Conservation (phyloP, 2,797 vertebrate genomes). For the Nannoperca australis region DNA sequence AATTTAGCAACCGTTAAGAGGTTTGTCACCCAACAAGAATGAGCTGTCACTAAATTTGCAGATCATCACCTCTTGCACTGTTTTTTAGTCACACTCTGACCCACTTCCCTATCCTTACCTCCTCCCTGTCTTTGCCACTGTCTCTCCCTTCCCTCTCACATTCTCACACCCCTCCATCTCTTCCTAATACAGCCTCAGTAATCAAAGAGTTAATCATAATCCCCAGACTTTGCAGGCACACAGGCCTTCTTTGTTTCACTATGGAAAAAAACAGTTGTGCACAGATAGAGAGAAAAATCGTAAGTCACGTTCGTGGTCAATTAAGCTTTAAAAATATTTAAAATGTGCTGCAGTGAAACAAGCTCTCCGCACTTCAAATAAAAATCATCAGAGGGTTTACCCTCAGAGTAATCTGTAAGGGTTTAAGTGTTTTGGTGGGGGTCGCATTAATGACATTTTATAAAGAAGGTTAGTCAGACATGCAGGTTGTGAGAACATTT, state of each 20-base stretch:
- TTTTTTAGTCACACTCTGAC: not conserved
- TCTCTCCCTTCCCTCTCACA: not conserved
- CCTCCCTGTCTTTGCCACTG: slow-evolving; percentile 10
- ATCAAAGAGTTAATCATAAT: slow-evolving; percentile 75
- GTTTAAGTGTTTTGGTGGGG: slow-evolving; percentile 68
- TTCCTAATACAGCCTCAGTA: slow-evolving; percentile 33
- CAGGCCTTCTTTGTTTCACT: slow-evolving; percentile 69
- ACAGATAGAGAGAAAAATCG: slow-evolving; percentile 59
- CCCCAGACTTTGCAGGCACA: slow-evolving; percentile 58
- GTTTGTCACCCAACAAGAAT: slow-evolving; percentile 5
- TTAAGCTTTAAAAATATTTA: slow-evolving; percentile 79
- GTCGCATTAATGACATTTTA: slow-evolving; percentile 58
- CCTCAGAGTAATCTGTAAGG: slow-evolving; percentile 65
- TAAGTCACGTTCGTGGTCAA: slow-evolving; percentile 73
- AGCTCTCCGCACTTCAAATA: slow-evolving; percentile 73
- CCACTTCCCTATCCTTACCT: not conserved
- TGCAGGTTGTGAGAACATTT: slow-evolving; percentile 55
- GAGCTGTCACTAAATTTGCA: not conserved
- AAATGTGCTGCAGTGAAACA: slow-evolving; percentile 69
- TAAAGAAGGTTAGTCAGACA: slow-evolving; percentile 61
- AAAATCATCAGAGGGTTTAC: slow-evolving; percentile 70
- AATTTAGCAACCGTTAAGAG: slow-evolving; percentile 19
- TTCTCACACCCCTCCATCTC: slow-evolving; percentile 31
- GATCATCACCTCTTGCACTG: not conserved
- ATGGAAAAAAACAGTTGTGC: slow-evolving; percentile 42